Evolutionary conservation across 2,113 vertebrate genomes (phyloP).

Genomic region (Cinclus mexicanus): DNA sequence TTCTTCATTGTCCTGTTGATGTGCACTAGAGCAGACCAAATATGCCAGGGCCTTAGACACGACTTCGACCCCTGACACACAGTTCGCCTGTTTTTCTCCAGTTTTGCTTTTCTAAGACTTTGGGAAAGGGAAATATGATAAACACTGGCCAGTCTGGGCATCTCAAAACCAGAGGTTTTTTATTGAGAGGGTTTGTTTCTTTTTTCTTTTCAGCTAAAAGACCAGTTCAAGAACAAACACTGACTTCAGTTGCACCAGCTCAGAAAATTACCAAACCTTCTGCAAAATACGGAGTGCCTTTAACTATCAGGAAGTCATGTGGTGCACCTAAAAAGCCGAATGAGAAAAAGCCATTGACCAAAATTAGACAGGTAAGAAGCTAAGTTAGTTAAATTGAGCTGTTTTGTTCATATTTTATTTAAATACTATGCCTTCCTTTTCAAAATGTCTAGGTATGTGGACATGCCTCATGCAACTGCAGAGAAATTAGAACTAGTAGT

Average conservation of each 20-base stretch:
- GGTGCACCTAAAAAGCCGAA: conserved; percentile 79
- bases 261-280: conserved; percentile 97
- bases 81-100: background rate
- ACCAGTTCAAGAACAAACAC: conserved; percentile 76
- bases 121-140: background rate
- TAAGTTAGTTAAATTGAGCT: background rate
- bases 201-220: conserved; percentile 79
- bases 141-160: background rate
- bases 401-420: background rate
- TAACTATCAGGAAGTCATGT: conserved; percentile 81
- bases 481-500: background rate
- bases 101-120: background rate
- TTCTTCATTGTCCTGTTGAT: background rate
- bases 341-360: conserved; percentile 81
- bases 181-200: background rate
- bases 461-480: background rate
- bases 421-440: background rate
- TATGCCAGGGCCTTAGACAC: background rate
- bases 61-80: fast-evolving
- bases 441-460: background rate
- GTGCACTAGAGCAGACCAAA: background rate
- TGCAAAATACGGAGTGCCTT: conserved; percentile 96
- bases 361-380: conserved; percentile 82
- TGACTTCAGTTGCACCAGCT: conserved; percentile 73
- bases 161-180: background rate